Evolutionary conservation across 2,888 invertebrate species (phyloP).

Genomic region (Chelonus formosanus): DNA sequence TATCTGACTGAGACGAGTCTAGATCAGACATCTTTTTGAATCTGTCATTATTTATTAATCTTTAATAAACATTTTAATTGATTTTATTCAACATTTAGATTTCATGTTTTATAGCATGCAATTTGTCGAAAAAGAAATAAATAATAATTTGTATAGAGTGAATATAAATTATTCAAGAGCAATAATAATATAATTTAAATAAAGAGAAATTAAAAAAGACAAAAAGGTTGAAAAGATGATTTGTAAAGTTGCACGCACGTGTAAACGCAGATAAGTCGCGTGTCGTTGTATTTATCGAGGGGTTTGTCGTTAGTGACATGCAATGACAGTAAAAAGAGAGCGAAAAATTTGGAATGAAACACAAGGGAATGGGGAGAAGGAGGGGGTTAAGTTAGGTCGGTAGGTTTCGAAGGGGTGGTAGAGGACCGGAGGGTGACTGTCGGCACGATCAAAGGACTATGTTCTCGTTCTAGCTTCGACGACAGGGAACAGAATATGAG

Average conservation of each 20-base stretch:
- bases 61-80: no score
- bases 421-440: slow-evolving; percentile 56
- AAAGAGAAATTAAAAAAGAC: slow-evolving; percentile 7
- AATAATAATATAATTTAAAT: neutral
- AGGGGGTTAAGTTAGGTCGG: slow-evolving; percentile 32
- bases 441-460: slow-evolving; percentile 64
- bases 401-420: slow-evolving; percentile 37
- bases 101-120: no score
- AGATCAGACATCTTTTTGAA: no score
- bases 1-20: no score
- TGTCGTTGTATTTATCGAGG: slow-evolving; percentile 43
- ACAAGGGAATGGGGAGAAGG: slow-evolving; percentile 6
- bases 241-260: slow-evolving; percentile 37
- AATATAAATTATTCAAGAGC: slow-evolving; percentile 1
- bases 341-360: slow-evolving; percentile 16
- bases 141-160: no score
- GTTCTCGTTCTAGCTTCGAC: slow-evolving; percentile 57
- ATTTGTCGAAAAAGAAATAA: no score
- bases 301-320: slow-evolving; percentile 31
- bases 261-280: slow-evolving; percentile 33
- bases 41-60: no score
- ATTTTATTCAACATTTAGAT: no score
- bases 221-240: slow-evolving; percentile 9
- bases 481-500: slow-evolving; percentile 31
- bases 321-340: slow-evolving; percentile 26